phyloP scores from a whole-genome alignment of 2,888 invertebrate genomes.

The Agriotes lineatus region DNA sequence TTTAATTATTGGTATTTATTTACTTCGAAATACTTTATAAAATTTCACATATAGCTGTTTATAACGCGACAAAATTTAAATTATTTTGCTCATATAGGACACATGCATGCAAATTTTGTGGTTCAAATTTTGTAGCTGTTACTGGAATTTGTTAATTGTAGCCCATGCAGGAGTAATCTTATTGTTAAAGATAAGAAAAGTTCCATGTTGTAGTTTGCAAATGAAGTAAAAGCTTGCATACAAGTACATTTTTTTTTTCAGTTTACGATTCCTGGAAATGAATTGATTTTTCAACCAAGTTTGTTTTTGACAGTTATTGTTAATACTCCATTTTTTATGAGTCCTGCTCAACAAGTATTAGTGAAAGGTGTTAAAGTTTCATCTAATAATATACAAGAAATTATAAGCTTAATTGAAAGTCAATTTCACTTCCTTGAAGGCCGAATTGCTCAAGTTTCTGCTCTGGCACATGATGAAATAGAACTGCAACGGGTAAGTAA shows the following conservation, averaged over 20 bases:
- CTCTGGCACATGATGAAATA: constrained; percentile 69
- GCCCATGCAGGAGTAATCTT: too few species aligned
- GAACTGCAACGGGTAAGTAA: constrained; percentile 65
- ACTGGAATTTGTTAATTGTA: too few species aligned
- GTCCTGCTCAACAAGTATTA: constrained; percentile 79
- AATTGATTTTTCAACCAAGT: constrained; percentile 73
- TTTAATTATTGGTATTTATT: too few species aligned
- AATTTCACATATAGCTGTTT: too few species aligned
- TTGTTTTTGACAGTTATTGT: constrained; percentile 82
- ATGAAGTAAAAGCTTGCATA: too few species aligned
- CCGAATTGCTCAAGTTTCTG: constrained; percentile 71
- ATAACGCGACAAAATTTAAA: too few species aligned
- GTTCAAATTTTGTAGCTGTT: too few species aligned
- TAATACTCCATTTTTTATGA: constrained; percentile 80
- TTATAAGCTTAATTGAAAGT: constrained; percentile 70
- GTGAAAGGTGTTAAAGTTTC: constrained; percentile 78
- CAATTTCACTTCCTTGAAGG: constrained; percentile 74
- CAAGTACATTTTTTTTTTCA: constrained; percentile 66
- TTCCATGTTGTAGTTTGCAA: too few species aligned
- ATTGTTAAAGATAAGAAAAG: too few species aligned
- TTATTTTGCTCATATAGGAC: too few species aligned
- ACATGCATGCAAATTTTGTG: too few species aligned
- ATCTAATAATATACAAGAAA: constrained; percentile 70
- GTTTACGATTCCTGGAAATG: constrained; percentile 78
- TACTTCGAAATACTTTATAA: too few species aligned